phyloP scores from a whole-genome alignment of 2,888 invertebrate genomes.

The Eueremaeus valkanovi region DNA sequence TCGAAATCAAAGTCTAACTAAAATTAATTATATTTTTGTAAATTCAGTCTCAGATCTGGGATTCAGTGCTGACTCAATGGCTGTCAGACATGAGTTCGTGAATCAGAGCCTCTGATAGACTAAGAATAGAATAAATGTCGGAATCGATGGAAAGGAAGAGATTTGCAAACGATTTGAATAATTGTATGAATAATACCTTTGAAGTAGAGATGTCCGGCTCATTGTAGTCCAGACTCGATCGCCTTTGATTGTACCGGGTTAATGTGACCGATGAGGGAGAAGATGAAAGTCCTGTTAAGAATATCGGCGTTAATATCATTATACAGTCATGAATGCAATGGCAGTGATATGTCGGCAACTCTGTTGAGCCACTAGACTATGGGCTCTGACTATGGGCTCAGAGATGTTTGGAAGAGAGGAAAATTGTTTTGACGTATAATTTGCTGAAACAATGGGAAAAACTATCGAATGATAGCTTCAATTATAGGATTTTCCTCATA shows the following conservation, averaged over 20 bases:
- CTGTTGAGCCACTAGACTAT: too few species aligned
- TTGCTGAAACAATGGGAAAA: background rate
- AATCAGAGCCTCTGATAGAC: too few species aligned
- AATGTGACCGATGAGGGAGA: constrained; percentile 40
- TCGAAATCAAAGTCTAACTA: too few species aligned
- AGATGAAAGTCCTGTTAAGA: constrained; percentile 11
- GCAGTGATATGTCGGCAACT: background rate
- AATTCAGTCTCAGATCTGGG: too few species aligned
- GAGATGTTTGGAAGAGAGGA: background rate
- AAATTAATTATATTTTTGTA: too few species aligned
- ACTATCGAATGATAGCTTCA: background rate
- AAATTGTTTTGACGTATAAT: background rate
- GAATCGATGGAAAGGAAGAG: too few species aligned
- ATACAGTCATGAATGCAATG: background rate
- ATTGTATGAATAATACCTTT: constrained; percentile 18
- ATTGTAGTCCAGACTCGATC: constrained; percentile 41
- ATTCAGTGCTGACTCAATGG: too few species aligned
- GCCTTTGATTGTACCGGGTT: constrained; percentile 39
- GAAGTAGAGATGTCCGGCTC: constrained; percentile 29
- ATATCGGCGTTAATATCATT: constrained; percentile 20
- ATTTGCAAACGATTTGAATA: too few species aligned
- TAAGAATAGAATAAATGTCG: too few species aligned
- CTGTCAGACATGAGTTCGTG: too few species aligned
- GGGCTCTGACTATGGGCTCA: background rate
- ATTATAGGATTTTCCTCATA: background rate